These are phyloP conservation scores for Gastrophryne carolinensis DNA, from an alignment of 2,797 vertebrate genomes.

Conservation along the genomic window DNA sequence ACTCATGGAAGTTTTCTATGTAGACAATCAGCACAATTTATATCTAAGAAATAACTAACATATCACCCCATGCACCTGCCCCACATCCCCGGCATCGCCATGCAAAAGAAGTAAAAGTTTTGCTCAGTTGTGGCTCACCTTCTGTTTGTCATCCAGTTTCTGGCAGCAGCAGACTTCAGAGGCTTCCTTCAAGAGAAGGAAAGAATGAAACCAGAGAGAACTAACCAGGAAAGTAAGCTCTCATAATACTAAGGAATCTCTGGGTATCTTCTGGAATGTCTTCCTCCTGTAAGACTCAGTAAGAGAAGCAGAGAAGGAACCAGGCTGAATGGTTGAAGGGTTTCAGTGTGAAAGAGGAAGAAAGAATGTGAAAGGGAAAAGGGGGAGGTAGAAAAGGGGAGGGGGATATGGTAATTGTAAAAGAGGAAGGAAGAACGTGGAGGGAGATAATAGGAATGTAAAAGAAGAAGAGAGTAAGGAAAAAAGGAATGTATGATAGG, in stretches of 20 bases:
- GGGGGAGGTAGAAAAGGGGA: neutral
- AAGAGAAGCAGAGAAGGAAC: neutral
- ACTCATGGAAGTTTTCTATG: too few relatives aligned
- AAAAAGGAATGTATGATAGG: too few relatives aligned
- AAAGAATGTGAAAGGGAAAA: neutral
- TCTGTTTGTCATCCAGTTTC: slow-evolving; percentile 42
- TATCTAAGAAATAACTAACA: neutral
- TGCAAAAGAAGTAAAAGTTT: neutral
- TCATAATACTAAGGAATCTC: neutral
- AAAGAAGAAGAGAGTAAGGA: slow-evolving; percentile 38
- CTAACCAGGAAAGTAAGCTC: neutral
- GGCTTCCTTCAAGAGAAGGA: neutral
- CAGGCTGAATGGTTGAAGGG: neutral
- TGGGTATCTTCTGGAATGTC: neutral
- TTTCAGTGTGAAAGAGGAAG: neutral
- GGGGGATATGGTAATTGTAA: neutral
- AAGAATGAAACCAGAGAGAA: slow-evolving; percentile 5
- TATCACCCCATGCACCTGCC: neutral
- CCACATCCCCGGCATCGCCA: neutral
- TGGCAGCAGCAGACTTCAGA: neutral
- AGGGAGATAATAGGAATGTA: neutral
- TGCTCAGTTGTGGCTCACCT: slow-evolving; percentile 18
- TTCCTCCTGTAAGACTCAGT: neutral
- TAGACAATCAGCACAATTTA: too few relatives aligned
- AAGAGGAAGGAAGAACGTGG: neutral